Percentiles rank a stretch among this genome's conserved stretches.
phyloP scores from a whole-genome alignment of 2,888 invertebrate species.

The Chrysolina haemoptera region DNA sequence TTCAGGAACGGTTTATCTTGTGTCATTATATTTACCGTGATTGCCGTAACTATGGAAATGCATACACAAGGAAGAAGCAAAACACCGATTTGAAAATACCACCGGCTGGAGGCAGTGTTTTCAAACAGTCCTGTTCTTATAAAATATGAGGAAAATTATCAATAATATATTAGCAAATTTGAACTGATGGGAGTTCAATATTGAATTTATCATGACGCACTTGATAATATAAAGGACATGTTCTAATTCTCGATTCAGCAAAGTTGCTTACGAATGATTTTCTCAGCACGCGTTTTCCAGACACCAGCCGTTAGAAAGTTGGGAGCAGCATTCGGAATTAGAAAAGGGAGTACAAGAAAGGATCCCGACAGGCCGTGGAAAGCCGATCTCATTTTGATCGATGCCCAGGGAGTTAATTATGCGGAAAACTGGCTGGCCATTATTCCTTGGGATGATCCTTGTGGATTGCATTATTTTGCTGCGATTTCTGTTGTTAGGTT shows the following conservation, averaged over 20 bases:
- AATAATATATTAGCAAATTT: too few relatives aligned
- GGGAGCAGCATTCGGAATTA: conserved; percentile 18
- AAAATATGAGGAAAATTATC: too few relatives aligned
- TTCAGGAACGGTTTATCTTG: too few relatives aligned
- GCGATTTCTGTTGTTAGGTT: background rate
- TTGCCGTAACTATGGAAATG: too few relatives aligned
- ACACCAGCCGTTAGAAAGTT: conserved; percentile 3
- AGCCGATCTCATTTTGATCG: conserved; percentile 48
- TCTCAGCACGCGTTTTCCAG: background rate
- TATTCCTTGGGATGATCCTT: conserved; percentile 6
- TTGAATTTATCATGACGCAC: background rate
- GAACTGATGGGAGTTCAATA: too few relatives aligned
- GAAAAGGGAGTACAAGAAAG: conserved; percentile 10
- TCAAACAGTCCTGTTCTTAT: too few relatives aligned
- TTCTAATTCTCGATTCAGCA: conserved; percentile 18
- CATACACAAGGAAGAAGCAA: too few relatives aligned
- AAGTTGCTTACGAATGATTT: conserved; percentile 15
- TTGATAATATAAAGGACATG: background rate
- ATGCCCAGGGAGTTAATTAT: conserved; percentile 48
- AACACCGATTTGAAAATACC: too few relatives aligned
- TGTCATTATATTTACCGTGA: too few relatives aligned
- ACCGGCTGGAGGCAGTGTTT: too few relatives aligned
- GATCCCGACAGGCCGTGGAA: conserved; percentile 33
- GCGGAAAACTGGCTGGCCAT: conserved; percentile 41
- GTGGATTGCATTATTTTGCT: conserved; percentile 4